phyloP scores from a whole-genome alignment of 2,888 invertebrate genomes.

The Megalurothrips usitatus region DNA sequence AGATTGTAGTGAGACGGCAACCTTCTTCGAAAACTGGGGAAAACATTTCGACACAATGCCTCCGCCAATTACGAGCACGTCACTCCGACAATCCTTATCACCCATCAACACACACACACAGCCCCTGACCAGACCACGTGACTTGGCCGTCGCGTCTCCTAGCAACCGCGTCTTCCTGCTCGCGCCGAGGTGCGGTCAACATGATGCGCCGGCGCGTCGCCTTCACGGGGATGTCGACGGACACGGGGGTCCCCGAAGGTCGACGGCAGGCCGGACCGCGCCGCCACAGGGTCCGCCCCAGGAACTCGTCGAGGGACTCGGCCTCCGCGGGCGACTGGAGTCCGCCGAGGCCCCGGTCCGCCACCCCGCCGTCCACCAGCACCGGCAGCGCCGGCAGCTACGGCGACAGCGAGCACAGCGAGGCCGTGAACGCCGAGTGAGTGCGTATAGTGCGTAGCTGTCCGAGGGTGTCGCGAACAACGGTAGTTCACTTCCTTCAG shows the following conservation, averaged over 20 bases:
- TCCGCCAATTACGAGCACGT: neutral
- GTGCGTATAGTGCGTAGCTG: neutral
- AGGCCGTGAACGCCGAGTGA: neutral
- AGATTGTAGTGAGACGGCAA: too few species aligned
- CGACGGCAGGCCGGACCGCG: neutral
- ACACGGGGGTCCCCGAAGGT: neutral
- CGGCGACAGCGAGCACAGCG: neutral
- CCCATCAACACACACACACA: too few species aligned
- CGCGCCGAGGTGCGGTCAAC: neutral
- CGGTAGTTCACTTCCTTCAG: too few species aligned
- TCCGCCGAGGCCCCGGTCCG: neutral
- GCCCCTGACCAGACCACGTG: neutral
- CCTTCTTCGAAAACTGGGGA: too few species aligned
- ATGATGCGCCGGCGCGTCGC: slow-evolving; percentile 3
- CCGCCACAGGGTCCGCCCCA: neutral
- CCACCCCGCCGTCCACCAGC: neutral
- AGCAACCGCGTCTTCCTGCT: neutral
- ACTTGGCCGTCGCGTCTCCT: neutral
- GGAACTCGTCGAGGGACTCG: slow-evolving; percentile 1
- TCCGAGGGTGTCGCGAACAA: too few species aligned
- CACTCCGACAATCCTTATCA: neutral
- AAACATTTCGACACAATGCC: neutral
- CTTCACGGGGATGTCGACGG: neutral
- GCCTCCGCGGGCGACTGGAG: slow-evolving; percentile 19
- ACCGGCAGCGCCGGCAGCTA: neutral